A percentile compares a stretch with the other conserved stretches of the same genome.
These are phyloP conservation scores for Euglossa dilemma DNA, from an alignment of 1,140 invertebrate genomes.

Conservation along the genomic window DNA sequence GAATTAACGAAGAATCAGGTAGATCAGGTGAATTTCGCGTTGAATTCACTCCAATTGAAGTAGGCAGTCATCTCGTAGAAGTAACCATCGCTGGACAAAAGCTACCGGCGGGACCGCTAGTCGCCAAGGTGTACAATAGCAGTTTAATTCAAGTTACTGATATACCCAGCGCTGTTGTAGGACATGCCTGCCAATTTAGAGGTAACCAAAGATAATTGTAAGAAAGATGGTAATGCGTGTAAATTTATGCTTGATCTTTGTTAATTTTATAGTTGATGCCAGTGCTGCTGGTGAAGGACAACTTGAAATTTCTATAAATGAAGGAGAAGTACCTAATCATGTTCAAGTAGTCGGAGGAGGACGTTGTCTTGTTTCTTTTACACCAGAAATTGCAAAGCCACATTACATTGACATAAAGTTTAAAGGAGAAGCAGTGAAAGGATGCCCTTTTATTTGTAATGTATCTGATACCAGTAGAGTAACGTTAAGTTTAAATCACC, in stretches of 20 bases:
- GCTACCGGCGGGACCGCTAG: slow-evolving; percentile 91
- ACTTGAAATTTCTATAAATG: slow-evolving; percentile 98
- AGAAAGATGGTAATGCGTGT: background rate
- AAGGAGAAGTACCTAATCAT: slow-evolving; percentile 98
- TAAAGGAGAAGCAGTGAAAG: slow-evolving; percentile 96
- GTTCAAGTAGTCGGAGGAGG: slow-evolving; percentile 97
- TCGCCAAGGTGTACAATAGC: slow-evolving; percentile 96
- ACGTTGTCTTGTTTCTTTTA: slow-evolving; percentile 96
- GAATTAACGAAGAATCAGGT: slow-evolving; percentile 88
- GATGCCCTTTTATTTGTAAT: slow-evolving; percentile 94
- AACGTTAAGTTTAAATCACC: slow-evolving; percentile 89
- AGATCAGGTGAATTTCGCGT: slow-evolving; percentile 91
- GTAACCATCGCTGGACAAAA: slow-evolving; percentile 93
- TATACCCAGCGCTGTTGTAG: slow-evolving; percentile 94
- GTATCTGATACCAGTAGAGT: slow-evolving; percentile 92
- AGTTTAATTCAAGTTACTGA: slow-evolving; percentile 95
- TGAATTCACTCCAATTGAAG: slow-evolving; percentile 95
- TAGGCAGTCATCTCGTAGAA: slow-evolving; percentile 95
- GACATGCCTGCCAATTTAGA: slow-evolving; percentile 96
- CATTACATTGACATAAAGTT: slow-evolving; percentile 99
- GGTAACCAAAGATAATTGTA: slow-evolving; percentile 81
- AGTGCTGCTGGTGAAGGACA: slow-evolving; percentile 98
- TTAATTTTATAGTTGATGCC: slow-evolving; percentile 91
- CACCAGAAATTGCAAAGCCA: slow-evolving; percentile 94
- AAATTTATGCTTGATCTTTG: background rate